Conservation (phyloP, 2,888 invertebrate species). For the Carabus problematicus region DNA sequence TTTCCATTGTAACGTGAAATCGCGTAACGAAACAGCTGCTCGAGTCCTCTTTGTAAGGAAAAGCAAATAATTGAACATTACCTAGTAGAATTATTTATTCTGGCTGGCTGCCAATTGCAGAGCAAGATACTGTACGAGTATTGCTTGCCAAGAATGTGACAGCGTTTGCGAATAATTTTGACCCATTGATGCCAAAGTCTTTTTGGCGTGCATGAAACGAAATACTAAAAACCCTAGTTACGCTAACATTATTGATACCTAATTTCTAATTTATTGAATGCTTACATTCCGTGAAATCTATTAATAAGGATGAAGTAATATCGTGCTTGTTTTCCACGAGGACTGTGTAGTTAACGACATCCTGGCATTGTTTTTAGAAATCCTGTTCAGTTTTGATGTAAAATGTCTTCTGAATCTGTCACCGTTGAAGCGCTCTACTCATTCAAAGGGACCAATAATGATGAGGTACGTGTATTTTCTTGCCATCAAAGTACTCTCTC, state of each 20-base stretch:
- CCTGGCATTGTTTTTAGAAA: constrained; percentile 37
- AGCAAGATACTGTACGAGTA: constrained; percentile 48
- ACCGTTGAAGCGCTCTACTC: constrained; percentile 91
- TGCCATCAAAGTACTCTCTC: constrained; percentile 24
- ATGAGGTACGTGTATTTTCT: constrained; percentile 72
- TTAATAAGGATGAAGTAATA: constrained; percentile 5
- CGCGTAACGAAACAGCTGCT: neutral
- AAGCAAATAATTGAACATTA: constrained; percentile 32
- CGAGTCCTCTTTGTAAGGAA: too few relatives aligned
- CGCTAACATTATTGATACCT: constrained; percentile 24
- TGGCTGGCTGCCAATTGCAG: constrained; percentile 53
- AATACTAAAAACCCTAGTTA: constrained; percentile 24
- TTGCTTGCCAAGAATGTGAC: constrained; percentile 60
- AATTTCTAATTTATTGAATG: constrained; percentile 26
- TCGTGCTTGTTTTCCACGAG: constrained; percentile 14
- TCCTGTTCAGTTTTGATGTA: constrained; percentile 39
- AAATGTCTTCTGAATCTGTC: constrained; percentile 67
- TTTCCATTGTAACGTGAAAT: constrained; percentile 12
- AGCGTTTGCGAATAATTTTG: constrained; percentile 56
- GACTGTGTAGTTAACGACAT: constrained; percentile 22
- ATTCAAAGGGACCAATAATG: constrained; percentile 96
- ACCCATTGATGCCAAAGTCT: constrained; percentile 44
- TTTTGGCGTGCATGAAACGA: constrained; percentile 24
- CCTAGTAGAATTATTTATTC: constrained; percentile 42
- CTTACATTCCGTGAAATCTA: constrained; percentile 15